Evolutionary conservation across 53 echinoderm and acorn worm species (phyloP), one percentile per base, ranked within the genome.

Genomic region (Holothuria leucospilota): DNA sequence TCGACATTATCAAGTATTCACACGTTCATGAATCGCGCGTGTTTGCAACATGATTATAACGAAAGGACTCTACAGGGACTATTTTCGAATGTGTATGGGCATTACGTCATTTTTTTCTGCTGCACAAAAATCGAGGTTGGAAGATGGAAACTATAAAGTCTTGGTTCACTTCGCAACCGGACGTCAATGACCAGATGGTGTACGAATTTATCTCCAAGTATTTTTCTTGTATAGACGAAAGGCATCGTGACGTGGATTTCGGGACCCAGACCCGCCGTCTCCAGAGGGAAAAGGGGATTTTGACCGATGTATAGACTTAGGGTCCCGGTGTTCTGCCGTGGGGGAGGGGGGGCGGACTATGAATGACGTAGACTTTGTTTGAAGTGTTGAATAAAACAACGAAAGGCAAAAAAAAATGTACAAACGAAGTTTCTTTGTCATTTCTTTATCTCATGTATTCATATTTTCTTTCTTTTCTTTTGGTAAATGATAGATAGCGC

Each of bases 91-190:
- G 88, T 1, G 88, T 90, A 14, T 87, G 93, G 49, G 7, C 93
- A 94, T 21, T 91, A 94, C 52, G 77, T 58, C 18, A 52, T 91
- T 94, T 86, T 38, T 94, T 49, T 26, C 71, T 89, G 13, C 53
- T 86, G 10, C 91, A 94, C 20, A 82, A 87, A 14, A 52, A 78
- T 26, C 89, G 91, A 20, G 81, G 77, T 41, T 75, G 21, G 42
- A 18, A 46, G 69, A 29, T 69, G 30, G 42, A 6, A 8, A 8
- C 20, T 20, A 75, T 75, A 11, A 26, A n/a, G 18, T 41, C 46
- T 41, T 75, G 77, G 77, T 75, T 75, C 23, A 41, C 77, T 6
- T 7, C 21, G 21, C 25, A 69, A 8, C 69, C 8, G 2, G 11
- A 23, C 18, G 29, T 10, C 69, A n/a, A 75, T 18, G 51, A 75